A percentile compares a stretch with the other conserved stretches of the same genome.
These are phyloP conservation scores for Cydia pomonella DNA, from an alignment of 1,140 invertebrate genomes.

Conservation along the genomic window DNA sequence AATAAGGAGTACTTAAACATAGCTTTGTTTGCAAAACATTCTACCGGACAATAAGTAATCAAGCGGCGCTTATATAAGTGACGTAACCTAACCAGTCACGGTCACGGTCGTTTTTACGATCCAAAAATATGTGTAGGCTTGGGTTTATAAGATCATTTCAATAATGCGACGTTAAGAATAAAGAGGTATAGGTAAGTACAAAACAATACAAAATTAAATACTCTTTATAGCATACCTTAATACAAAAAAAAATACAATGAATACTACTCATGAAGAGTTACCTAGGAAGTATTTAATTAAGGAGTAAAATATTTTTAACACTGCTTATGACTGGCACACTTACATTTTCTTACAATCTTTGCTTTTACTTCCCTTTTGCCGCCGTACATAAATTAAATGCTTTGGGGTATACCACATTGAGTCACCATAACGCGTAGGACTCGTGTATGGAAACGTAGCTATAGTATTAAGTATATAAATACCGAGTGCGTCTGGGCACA, in stretches of 20 bases:
- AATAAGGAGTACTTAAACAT: background rate
- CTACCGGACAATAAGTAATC: background rate
- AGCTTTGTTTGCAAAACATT: background rate
- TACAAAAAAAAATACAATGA: no score
- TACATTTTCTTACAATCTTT: background rate
- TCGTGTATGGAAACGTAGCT: constrained; percentile 36
- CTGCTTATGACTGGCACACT: no score
- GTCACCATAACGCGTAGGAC: constrained; percentile 9
- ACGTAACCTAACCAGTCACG: constrained; percentile 7
- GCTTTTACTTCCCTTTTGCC: background rate
- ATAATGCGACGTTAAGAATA: no score
- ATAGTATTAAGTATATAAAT: constrained; percentile 7
- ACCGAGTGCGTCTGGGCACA: constrained; percentile 12
- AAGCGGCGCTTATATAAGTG: constrained; percentile 1
- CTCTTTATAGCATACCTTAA: no score
- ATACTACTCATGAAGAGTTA: no score
- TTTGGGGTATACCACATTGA: constrained; percentile 19
- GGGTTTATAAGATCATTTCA: background rate
- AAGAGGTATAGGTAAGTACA: no score
- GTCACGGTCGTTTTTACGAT: background rate
- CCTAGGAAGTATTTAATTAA: no score
- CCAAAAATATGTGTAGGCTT: no score
- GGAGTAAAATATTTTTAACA: no score
- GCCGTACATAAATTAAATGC: background rate
- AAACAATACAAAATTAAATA: no score